Evolutionary conservation across 2,888 invertebrate genomes (phyloP), one percentile per base, ranked within the genome.

Genomic region (Mesochorus sp.): DNA sequence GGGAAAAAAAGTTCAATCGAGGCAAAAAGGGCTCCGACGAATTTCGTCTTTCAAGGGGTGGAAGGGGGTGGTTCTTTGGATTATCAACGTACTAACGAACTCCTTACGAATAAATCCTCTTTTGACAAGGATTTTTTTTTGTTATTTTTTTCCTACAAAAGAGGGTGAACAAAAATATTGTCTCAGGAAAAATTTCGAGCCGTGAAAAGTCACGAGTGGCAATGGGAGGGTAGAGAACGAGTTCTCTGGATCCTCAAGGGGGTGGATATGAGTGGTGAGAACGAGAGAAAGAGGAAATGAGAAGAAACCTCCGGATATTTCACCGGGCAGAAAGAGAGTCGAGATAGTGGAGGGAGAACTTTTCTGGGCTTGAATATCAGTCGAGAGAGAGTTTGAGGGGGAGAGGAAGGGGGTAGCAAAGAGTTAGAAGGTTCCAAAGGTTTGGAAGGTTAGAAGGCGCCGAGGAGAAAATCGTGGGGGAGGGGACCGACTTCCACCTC

Each of bases 401-500:
- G 59, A 62, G 70, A 47, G 10, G 21, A 4, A 62, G 55, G 68
- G 39, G 73, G 10, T 44, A 53, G 39, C 26, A 49, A 49, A 39
- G 34, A 49, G 49, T 17, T 37, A 51, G 82, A 79, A 71, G 82
- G 76, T 71, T 21, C 10, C 51, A 2, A 19, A 66, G 5, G 57
- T 47, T 39, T n/a, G n/a, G n/a, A n/a, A n/a, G 55, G 62, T 34
- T 62, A n/a, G 34, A 8, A 3, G 49, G 80, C n/a, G n/a, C n/a
- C n/a, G n/a, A n/a, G n/a, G 28, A 62, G 39, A 49, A 55, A 24
- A 47, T 19, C 14, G 72, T 78, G 82, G 44, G 39, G 44, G 39
- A 55, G 17, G 51, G 49, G 24, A n/a, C 47, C 51, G 71, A 66
- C 68, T 83, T 85, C 85, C 83, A 88, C 87, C 88, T 86, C 86